These are phyloP conservation scores for Ceratosolen solmsi DNA, from an alignment of 1,140 invertebrate species.

Conservation along the genomic window DNA sequence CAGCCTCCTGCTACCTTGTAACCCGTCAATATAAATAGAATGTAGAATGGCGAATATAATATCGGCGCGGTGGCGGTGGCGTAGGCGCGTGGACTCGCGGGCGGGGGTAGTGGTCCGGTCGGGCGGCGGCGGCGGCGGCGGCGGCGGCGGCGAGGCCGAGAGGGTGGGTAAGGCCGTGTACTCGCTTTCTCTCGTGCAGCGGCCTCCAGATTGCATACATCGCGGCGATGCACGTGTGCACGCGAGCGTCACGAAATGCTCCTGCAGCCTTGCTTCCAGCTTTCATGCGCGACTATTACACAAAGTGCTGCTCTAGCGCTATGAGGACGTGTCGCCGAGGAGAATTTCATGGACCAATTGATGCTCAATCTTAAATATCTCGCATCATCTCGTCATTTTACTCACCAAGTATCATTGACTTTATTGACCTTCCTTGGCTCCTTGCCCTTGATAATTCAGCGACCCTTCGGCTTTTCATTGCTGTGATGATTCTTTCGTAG, in stretches of 20 bases:
- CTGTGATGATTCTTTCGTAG: too few relatives aligned
- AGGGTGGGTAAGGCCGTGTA: not conserved
- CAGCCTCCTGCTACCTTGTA: constrained; percentile 14
- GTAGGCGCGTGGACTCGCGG: too few relatives aligned
- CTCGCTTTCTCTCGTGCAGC: not conserved
- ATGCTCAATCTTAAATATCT: too few relatives aligned
- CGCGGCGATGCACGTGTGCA: constrained; percentile 23
- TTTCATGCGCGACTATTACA: not conserved
- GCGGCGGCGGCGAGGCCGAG: not conserved
- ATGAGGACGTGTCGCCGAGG: not conserved
- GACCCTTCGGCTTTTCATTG: too few relatives aligned
- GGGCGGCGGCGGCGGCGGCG: too few relatives aligned
- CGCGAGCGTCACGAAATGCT: constrained; percentile 30
- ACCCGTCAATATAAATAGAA: constrained; percentile 39
- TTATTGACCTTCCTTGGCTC: too few relatives aligned
- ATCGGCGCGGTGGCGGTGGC: not conserved
- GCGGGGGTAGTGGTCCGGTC: too few relatives aligned
- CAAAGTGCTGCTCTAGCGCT: not conserved
- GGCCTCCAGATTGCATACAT: not conserved
- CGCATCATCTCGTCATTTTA: too few relatives aligned
- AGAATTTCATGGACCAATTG: not conserved
- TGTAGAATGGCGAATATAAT: not conserved
- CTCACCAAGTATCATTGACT: too few relatives aligned
- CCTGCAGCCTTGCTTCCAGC: not conserved
- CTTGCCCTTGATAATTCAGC: too few relatives aligned